Evolutionary conservation across 1,140 invertebrate genomes (phyloP).

Genomic region (Neodiprion virginianus): DNA sequence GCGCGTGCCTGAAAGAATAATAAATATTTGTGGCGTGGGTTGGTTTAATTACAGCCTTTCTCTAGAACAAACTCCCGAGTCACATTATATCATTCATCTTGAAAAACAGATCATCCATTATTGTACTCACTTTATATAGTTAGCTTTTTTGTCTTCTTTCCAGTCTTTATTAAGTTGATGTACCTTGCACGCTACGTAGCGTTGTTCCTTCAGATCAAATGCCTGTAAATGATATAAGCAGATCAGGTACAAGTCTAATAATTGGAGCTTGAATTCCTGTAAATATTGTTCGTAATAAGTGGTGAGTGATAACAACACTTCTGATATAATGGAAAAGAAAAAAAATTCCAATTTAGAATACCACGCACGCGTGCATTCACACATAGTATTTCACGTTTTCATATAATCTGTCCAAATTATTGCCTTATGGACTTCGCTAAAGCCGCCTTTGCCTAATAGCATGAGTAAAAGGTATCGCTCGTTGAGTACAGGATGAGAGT

Average conservation of each 20-base stretch:
- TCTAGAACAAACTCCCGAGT: constrained; percentile 6
- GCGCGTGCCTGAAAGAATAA: constrained; percentile 80
- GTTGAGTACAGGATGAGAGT: constrained; percentile 89
- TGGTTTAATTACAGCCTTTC: constrained; percentile 14
- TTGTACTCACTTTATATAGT: constrained; percentile 97
- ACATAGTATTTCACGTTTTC: not conserved
- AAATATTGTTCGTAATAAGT: not conserved
- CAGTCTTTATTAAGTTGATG: constrained; percentile 99
- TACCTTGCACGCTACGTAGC: constrained; percentile 99
- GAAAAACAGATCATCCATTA: not conserved
- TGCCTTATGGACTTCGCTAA: constrained; percentile 97
- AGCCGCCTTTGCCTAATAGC: constrained; percentile 98
- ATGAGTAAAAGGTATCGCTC: constrained; percentile 95
- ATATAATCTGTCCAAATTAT: constrained; percentile 20
- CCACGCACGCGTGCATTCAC: no score
- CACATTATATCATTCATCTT: constrained; percentile 15
- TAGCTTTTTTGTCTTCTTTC: constrained; percentile 99
- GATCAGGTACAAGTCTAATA: not conserved
- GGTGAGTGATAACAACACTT: not conserved
- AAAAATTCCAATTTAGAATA: constrained; percentile 13
- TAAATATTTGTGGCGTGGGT: constrained; percentile 25
- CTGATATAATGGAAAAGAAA: constrained; percentile 9
- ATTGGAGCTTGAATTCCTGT: no score
- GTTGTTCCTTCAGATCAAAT: constrained; percentile 97
- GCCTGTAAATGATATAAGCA: constrained; percentile 62